Conservation (phyloP, 2,113 vertebrate species). For the Notiomystis cincta region DNA sequence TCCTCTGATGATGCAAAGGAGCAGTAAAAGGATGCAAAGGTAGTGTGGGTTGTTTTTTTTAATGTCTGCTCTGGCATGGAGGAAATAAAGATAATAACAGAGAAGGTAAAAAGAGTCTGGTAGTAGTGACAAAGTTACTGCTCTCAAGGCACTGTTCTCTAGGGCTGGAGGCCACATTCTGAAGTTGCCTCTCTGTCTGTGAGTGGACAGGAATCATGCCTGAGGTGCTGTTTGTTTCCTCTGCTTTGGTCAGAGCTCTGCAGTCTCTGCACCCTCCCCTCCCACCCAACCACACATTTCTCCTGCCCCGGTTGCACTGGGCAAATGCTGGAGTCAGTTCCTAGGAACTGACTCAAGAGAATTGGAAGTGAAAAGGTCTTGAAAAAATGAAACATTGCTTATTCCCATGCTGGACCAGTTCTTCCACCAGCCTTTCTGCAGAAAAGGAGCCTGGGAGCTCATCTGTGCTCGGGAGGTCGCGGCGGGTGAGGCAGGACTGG, state of each 20-base stretch:
- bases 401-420: background rate
- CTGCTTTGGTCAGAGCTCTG: background rate
- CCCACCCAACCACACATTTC: accelerated
- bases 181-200: background rate
- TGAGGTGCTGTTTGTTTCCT: background rate
- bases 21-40: background rate
- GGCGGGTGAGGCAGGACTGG: background rate
- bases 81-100: background rate
- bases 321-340: accelerated
- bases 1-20: background rate
- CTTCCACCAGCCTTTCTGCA: background rate
- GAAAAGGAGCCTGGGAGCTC: background rate
- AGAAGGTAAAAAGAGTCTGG: background rate
- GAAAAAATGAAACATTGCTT: background rate
- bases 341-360: background rate
- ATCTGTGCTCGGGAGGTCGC: background rate
- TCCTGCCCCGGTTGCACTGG: background rate
- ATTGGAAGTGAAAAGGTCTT: background rate
- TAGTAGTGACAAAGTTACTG: background rate
- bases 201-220: background rate
- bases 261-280: background rate
- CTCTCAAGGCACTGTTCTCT: background rate
- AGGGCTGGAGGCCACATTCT: background rate
- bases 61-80: background rate
- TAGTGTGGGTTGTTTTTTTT: background rate